Conservation (phyloP, 2,113 vertebrate genomes). For the Erpornis zantholeuca region DNA sequence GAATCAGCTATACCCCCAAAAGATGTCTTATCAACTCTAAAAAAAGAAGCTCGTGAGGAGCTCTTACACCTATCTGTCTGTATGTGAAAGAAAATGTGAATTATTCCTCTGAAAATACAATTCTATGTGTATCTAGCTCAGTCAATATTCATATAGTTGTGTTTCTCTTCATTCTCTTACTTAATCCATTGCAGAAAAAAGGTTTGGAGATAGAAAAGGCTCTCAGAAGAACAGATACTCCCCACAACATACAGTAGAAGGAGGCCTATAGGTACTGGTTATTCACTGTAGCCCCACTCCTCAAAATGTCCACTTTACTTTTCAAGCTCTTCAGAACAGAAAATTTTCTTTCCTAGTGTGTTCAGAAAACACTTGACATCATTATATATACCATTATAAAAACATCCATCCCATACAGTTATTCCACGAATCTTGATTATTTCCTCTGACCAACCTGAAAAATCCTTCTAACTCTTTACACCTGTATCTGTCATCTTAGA, state of each 20-base stretch:
- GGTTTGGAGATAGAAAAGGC: not conserved
- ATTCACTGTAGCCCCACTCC: not conserved
- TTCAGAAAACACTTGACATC: not conserved
- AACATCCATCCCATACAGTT: not conserved
- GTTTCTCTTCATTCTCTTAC: not conserved
- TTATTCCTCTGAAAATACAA: not conserved
- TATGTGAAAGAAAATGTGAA: not conserved
- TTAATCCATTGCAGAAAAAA: not conserved
- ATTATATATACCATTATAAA: not conserved
- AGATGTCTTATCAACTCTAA: not conserved
- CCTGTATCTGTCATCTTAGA: not conserved
- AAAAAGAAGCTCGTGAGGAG: not conserved
- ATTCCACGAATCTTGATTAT: not conserved
- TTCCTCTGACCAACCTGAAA: conserved; percentile 6
- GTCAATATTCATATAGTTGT: not conserved
- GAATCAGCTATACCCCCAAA: not conserved
- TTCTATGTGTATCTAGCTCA: not conserved
- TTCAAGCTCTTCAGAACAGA: not conserved
- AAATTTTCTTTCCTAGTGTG: not conserved
- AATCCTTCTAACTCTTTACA: not conserved
- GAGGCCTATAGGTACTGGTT: not conserved
- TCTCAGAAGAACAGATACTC: not conserved
- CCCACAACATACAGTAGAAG: not conserved
- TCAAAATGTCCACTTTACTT: not conserved
- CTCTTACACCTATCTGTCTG: not conserved